These are phyloP conservation scores for Lamellibrachia satsuma DNA, from an alignment of 2,888 invertebrate species.

Conservation along the genomic window DNA sequence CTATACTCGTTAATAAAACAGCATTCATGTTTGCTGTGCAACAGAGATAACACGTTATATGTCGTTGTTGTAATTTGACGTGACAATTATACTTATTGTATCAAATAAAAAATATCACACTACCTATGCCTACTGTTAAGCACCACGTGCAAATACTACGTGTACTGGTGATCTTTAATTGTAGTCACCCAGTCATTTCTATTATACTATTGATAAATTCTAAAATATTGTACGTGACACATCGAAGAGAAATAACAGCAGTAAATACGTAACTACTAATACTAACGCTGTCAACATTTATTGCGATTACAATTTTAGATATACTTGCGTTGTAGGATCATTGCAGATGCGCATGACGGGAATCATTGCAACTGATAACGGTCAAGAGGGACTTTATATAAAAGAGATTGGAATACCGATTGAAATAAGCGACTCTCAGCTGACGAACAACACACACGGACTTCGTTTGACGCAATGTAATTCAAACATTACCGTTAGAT, in stretches of 20 bases:
- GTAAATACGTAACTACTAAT: too few species aligned
- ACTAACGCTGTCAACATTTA: too few species aligned
- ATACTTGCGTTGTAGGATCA: neutral
- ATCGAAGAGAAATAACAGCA: too few species aligned
- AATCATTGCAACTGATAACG: neutral
- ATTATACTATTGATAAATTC: too few species aligned
- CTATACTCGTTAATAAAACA: neutral
- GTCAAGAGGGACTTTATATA: neutral
- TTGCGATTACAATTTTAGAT: too few species aligned
- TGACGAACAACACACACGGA: neutral
- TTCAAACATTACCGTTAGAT: neutral
- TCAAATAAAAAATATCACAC: too few species aligned
- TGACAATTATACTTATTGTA: too few species aligned
- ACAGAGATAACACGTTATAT: neutral
- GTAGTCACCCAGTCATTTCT: too few species aligned
- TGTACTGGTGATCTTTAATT: too few species aligned
- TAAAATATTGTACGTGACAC: too few species aligned
- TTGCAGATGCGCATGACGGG: neutral
- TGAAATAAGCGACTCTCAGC: neutral
- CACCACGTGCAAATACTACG: too few species aligned
- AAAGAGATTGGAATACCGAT: neutral
- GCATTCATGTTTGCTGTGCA: neutral
- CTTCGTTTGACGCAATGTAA: neutral
- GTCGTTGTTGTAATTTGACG: neutral
- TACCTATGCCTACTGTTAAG: too few species aligned